A percentile compares a stretch with the other conserved stretches of the same genome.
Conservation (phyloP, 2,113 vertebrate species). For the Pseudolaguvia tuberculata region DNA sequence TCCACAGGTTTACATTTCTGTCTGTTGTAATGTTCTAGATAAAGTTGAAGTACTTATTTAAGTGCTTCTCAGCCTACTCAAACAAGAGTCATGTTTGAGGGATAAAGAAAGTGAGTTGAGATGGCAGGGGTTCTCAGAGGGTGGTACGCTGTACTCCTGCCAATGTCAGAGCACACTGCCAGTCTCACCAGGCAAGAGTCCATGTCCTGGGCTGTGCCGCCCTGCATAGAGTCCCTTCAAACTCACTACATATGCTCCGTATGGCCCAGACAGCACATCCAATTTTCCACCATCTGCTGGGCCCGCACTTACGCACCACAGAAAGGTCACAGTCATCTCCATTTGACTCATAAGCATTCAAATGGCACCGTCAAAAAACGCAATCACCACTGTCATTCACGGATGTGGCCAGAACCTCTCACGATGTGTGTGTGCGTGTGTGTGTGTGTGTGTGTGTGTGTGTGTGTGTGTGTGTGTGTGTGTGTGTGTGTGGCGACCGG, state of each 20-base stretch:
- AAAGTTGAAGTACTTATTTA: slow-evolving; percentile 20
- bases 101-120: slow-evolving; percentile 51
- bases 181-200: slow-evolving; percentile 59
- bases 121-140: slow-evolving; percentile 19
- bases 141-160: slow-evolving; percentile 50
- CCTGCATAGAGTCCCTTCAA: slow-evolving; percentile 58
- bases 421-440: slow-evolving; percentile 28
- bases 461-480: too few species aligned
- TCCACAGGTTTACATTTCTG: neutral
- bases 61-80: slow-evolving; percentile 32
- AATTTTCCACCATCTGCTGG: slow-evolving; percentile 73
- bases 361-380: slow-evolving; percentile 39
- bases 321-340: slow-evolving; percentile 54
- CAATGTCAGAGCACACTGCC: slow-evolving; percentile 56
- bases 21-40: neutral
- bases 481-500: slow-evolving; percentile 24
- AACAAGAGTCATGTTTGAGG: slow-evolving; percentile 34
- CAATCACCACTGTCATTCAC: slow-evolving; percentile 22
- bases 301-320: slow-evolving; percentile 58
- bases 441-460: too few species aligned
- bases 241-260: slow-evolving; percentile 71
- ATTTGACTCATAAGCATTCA: slow-evolving; percentile 46
- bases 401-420: slow-evolving; percentile 35
- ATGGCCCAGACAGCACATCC: slow-evolving; percentile 62
- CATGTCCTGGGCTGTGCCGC: slow-evolving; percentile 57